phyloP scores from a whole-genome alignment of 2,888 invertebrate species.

The Osmoderma eremita region DNA sequence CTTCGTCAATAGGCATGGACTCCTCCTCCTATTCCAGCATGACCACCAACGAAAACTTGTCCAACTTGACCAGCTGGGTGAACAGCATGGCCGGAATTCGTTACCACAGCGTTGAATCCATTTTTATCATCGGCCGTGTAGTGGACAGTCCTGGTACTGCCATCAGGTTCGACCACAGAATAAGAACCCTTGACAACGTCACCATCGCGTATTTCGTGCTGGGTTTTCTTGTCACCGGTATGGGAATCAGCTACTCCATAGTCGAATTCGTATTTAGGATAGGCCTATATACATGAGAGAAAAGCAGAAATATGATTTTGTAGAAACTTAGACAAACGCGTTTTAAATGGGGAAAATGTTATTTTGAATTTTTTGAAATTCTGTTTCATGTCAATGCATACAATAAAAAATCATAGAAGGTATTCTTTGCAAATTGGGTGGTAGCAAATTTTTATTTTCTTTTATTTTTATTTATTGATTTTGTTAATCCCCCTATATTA shows the following conservation, averaged over 20 bases:
- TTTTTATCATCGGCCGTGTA: conserved; percentile 70
- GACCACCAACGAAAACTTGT: conserved; percentile 8
- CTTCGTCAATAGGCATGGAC: conserved; percentile 16
- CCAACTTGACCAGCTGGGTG: conserved; percentile 45
- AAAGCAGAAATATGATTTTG: too few relatives aligned
- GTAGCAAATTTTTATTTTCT: too few relatives aligned
- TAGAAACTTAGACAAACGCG: too few relatives aligned
- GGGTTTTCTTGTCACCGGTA: conserved; percentile 66
- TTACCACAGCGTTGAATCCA: conserved; percentile 72
- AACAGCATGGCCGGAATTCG: conserved; percentile 61
- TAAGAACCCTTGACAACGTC: conserved; percentile 64
- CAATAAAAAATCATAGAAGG: too few relatives aligned
- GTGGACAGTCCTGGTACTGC: conserved; percentile 71
- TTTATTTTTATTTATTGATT: too few relatives aligned
- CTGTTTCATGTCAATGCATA: too few relatives aligned
- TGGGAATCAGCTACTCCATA: conserved; percentile 29
- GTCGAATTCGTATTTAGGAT: conserved; percentile 32
- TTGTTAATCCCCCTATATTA: conserved; percentile 16
- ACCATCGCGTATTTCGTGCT: conserved; percentile 64
- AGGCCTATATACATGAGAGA: conserved; percentile 53
- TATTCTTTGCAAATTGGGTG: too few relatives aligned
- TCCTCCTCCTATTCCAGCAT: background rate
- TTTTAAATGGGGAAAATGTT: too few relatives aligned
- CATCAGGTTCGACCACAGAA: conserved; percentile 72
- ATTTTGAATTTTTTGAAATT: too few relatives aligned